Base-by-base conservation (phyloP, 2,797 vertebrate species). In the Hippocampus kuda region DNA sequence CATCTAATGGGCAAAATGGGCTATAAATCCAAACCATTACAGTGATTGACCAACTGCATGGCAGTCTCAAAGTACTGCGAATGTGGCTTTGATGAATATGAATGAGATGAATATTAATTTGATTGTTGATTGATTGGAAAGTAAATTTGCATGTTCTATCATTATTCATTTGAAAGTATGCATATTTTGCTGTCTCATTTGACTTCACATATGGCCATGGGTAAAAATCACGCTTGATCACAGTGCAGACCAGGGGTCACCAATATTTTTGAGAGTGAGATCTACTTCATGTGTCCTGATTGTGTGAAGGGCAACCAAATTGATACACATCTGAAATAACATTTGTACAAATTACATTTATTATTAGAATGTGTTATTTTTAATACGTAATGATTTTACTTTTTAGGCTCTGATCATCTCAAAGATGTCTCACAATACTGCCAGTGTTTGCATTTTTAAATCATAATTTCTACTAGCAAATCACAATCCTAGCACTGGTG, bases 21-120 rank as follows among this genome's bases (percentile, higher is more conserved):
- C 66, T 10, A 70, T 75, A 82, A 88, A 82, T 83, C 79, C 63
- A 71, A 70, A 69, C 76, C 81, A 86, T 86, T 81, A 81, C 68
- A 71, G 62, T 85, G 80, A 86, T 78, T 83, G 75, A 75, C 49
- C 56, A 44, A 72, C 54, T 5, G 41, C 67, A 74, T 42, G 67
- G 68, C 76, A 78, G 82, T 85, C 79, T 67, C 56, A 70, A 48
- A 83, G 71, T 51, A 73, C 60, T 65, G 63, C 65, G 56, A 65
- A 70, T 75, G 70, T 30, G 44, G 68, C 68, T 83, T 74, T 72
- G 42, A 65, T 27, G 76, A 65, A 83, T 85, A 70, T 70, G 77
- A 84, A 80, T 71, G 48, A 75, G 61, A 61, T 48, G 66, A 34
- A 54, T 69, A 74, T 70, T 72, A 75, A 84, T 81, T 64, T 70